These are phyloP conservation scores for Myotis planiceps DNA, from an alignment of 2,797 vertebrate genomes.

Conservation along the genomic window DNA sequence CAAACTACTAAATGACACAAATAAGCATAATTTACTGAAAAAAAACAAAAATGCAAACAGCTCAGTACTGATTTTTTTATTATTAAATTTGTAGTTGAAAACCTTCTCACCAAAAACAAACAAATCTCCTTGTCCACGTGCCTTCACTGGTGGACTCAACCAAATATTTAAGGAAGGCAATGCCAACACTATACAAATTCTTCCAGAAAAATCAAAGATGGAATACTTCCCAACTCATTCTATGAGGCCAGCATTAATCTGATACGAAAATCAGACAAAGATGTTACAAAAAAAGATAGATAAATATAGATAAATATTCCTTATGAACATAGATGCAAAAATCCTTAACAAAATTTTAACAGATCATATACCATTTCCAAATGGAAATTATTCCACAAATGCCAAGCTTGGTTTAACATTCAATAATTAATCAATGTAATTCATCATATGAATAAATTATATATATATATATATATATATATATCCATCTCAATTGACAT, in stretches of 20 bases:
- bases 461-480: background rate
- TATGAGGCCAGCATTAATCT: background rate
- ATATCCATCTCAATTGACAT: background rate
- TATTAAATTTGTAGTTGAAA: background rate
- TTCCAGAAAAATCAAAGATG: background rate
- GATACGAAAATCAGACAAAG: background rate
- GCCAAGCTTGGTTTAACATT: background rate
- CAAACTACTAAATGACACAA: background rate
- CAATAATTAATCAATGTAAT: background rate
- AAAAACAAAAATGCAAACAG: background rate
- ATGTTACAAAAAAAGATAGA: background rate
- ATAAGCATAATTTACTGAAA: background rate
- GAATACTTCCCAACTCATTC: background rate
- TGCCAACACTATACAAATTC: background rate
- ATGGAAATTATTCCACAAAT: background rate
- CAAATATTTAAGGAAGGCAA: background rate
- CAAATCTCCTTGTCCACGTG: background rate
- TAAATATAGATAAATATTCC: background rate
- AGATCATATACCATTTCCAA: background rate
- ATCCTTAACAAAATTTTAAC: background rate
- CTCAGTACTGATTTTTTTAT: background rate
- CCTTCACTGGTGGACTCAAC: background rate
- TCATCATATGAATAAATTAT: background rate
- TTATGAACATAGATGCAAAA: background rate
- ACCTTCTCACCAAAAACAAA: background rate